Percentiles rank a stretch among this genome's conserved stretches.
Conservation (phyloP, 2,888 invertebrate genomes). For the Dolichopus griseipennis region DNA sequence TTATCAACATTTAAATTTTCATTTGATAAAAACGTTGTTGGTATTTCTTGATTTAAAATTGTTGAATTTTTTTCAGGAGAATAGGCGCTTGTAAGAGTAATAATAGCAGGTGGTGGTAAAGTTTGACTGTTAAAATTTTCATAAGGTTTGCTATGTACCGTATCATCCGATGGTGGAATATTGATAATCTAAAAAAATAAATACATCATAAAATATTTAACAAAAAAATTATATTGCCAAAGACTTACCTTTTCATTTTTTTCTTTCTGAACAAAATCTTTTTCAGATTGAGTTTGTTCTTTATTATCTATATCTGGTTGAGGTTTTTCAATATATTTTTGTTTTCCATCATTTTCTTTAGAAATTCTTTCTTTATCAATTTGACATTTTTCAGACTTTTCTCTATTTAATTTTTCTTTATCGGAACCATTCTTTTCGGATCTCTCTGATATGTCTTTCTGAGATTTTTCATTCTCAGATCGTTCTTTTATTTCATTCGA, state of each 20-base stretch:
- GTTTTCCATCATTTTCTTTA: not conserved
- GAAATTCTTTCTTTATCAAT: not conserved
- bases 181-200: too few relatives aligned
- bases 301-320: not conserved
- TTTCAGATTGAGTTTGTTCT: not conserved
- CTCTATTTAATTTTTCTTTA: not conserved
- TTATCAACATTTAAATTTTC: not conserved
- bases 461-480: slow-evolving; percentile 20
- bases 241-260: not conserved
- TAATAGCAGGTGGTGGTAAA: not conserved
- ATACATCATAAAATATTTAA: too few relatives aligned
- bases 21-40: not conserved
- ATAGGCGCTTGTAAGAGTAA: not conserved
- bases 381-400: not conserved
- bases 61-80: not conserved
- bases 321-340: too few relatives aligned
- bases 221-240: too few relatives aligned
- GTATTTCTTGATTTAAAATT: not conserved
- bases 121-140: too few relatives aligned
- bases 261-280: not conserved
- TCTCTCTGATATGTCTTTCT: slow-evolving; percentile 8
- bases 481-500: slow-evolving; percentile 25
- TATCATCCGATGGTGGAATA: too few relatives aligned
- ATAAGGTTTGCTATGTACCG: too few relatives aligned
- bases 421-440: not conserved